Conservation (phyloP, 2,888 invertebrate genomes). For the Campoplex capitator region DNA sequence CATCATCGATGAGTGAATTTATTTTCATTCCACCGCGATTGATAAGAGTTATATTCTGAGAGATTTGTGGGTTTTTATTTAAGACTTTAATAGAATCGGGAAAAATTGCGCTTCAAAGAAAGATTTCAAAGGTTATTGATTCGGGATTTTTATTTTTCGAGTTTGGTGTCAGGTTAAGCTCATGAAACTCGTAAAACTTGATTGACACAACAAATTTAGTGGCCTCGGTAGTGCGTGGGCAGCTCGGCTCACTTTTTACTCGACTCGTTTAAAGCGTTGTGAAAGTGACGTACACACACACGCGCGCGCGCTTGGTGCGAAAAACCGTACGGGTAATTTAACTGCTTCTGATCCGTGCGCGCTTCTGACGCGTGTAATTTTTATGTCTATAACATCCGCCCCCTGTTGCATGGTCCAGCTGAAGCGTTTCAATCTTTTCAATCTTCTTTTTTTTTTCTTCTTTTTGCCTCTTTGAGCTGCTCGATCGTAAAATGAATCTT, state of each 20-base stretch:
- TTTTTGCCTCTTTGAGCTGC: constrained; percentile 15
- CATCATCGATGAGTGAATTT: no score
- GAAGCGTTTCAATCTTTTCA: not conserved
- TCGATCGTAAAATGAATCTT: not conserved
- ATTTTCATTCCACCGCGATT: no score
- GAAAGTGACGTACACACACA: not conserved
- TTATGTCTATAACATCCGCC: constrained; percentile 65
- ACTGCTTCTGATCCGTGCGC: constrained; percentile 9
- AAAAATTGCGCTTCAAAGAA: not conserved
- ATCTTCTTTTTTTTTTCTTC: not conserved
- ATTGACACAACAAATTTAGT: constrained; percentile 68
- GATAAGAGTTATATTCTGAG: no score
- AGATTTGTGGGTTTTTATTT: no score
- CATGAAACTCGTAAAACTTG: constrained; percentile 63
- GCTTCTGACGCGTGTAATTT: constrained; percentile 51
- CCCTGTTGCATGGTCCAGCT: not conserved
- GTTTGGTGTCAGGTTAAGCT: not conserved
- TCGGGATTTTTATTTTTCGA: not conserved
- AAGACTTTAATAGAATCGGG: no score
- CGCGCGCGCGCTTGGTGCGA: no score
- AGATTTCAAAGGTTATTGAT: not conserved
- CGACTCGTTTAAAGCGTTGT: constrained; percentile 7
- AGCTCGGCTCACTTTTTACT: constrained; percentile 11
- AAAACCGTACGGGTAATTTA: constrained; percentile 37
- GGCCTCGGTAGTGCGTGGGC: constrained; percentile 39